phyloP scores from a whole-genome alignment of 2,888 invertebrate species.

The Clitarchus hookeri region DNA sequence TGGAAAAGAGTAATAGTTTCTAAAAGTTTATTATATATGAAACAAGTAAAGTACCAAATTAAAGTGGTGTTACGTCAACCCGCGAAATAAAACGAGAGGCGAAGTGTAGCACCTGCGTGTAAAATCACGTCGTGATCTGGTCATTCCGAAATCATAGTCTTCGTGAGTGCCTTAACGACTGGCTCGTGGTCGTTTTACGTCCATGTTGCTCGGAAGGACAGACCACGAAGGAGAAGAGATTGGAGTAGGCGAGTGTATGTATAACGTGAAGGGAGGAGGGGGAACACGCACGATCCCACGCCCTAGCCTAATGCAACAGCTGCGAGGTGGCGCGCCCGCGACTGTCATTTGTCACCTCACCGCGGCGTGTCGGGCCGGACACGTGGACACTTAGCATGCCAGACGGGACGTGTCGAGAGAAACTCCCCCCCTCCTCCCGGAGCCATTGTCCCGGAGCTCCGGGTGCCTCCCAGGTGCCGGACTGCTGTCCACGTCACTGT shows the following conservation, averaged over 20 bases:
- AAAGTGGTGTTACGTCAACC: too few species aligned
- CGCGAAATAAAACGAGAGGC: too few species aligned
- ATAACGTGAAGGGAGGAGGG: neutral
- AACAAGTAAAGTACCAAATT: too few species aligned
- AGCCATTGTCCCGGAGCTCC: neutral
- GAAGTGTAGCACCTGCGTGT: too few species aligned
- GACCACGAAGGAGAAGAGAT: neutral
- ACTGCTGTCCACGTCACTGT: too few species aligned
- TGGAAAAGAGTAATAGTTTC: too few species aligned
- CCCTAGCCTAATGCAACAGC: slow-evolving; percentile 32
- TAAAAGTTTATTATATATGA: too few species aligned
- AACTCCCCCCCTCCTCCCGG: too few species aligned
- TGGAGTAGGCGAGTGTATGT: neutral
- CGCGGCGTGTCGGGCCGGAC: neutral
- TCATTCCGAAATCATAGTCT: too few species aligned
- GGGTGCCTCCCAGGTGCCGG: too few species aligned
- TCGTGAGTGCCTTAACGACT: too few species aligned
- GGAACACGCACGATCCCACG: neutral
- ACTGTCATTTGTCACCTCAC: neutral
- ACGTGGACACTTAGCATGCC: neutral
- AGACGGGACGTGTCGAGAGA: neutral
- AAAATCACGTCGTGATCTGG: too few species aligned
- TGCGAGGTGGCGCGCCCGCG: slow-evolving; percentile 26
- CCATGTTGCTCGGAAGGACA: neutral
- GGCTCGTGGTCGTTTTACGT: neutral